A percentile compares a stretch with the other conserved stretches of the same genome.
phyloP scores from a whole-genome alignment of 2,888 invertebrate genomes.

The Pardosa pseudoannulata region DNA sequence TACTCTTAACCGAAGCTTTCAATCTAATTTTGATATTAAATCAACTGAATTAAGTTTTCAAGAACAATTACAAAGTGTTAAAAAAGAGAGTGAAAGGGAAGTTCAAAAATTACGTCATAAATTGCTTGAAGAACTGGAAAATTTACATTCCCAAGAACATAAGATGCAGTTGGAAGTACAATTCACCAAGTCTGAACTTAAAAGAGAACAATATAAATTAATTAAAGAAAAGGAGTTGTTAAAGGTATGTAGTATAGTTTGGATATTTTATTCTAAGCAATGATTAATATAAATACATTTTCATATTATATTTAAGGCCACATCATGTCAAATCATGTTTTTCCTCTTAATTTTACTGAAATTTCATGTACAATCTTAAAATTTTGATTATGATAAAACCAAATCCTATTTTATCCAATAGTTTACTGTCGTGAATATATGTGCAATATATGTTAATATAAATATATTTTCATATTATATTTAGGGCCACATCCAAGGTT shows the following conservation, averaged over 20 bases:
- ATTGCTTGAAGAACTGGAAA: slow-evolving; percentile 45
- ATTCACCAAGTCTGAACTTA: slow-evolving; percentile 8
- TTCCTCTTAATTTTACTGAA: no score
- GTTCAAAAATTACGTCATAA: slow-evolving; percentile 37
- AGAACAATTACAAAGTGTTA: slow-evolving; percentile 28
- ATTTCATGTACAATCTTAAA: no score
- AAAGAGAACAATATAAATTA: slow-evolving; percentile 24
- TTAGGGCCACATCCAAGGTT: no score
- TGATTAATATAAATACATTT: no score
- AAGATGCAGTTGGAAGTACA: slow-evolving; percentile 33
- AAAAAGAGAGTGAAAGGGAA: slow-evolving; percentile 49
- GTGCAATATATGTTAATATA: no score
- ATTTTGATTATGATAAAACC: no score
- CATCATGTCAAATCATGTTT: no score
- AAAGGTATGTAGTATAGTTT: slow-evolving; percentile 18
- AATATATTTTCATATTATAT: no score
- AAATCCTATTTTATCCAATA: no score
- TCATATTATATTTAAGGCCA: no score
- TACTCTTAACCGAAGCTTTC: background rate
- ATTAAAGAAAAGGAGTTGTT: slow-evolving; percentile 32
- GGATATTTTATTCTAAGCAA: no score
- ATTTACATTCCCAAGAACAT: slow-evolving; percentile 35
- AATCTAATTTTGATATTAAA: background rate
- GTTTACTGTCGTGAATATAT: no score
- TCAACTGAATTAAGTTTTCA: slow-evolving; percentile 14